Evolutionary conservation across 2,888 invertebrate genomes (phyloP), one percentile per base, ranked within the genome.

Genomic region (Kryphioiulus occultus): DNA sequence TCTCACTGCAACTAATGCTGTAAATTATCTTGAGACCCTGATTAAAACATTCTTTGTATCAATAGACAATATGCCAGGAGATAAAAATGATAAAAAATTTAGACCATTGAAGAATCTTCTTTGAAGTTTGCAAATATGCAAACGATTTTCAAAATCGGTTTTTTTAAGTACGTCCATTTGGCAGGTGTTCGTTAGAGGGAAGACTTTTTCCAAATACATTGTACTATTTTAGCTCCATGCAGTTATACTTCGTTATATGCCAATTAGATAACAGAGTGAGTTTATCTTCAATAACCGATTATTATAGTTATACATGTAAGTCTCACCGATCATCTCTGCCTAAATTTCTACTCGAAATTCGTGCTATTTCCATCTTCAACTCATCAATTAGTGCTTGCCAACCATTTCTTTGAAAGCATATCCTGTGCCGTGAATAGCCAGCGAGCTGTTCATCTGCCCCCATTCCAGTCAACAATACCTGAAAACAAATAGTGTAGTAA

Each of bases 401-500:
- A 90, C 93, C 91, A 92, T 91, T 89, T 78, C 83, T 89, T 87
- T 88, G 86, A 88, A 89, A 90, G 84, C 94, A 94, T 90, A 95
- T 95, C 90, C 97, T 94, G 91, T 99, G 98, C 88, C 98, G 94
- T 53, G 95, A 95, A 91, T 99, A 99, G 1, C 99, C 99, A 86
- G 97, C 98, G 91, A 99, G 96, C 89, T 99, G 93, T 93, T 99
- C 99, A 93, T 99, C 99, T 0, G 99, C 99, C 10, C 99, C 99
- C 93, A 97, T 97, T 53, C 99, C 99, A 90, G 96, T 93, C 89
- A 98, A 92, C 88, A 98, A 92, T 30, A 97, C 94, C 96, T 96
- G 90, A 30, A 26, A 30, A 30, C 0, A 39, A 53, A n/a, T 17
- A 4, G 4, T 53, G 53, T 53, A 3, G 5, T 53, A n/a, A n/a